Base-by-base conservation (phyloP, 2,113 vertebrate genomes). In the Thunnus maccoyii region DNA sequence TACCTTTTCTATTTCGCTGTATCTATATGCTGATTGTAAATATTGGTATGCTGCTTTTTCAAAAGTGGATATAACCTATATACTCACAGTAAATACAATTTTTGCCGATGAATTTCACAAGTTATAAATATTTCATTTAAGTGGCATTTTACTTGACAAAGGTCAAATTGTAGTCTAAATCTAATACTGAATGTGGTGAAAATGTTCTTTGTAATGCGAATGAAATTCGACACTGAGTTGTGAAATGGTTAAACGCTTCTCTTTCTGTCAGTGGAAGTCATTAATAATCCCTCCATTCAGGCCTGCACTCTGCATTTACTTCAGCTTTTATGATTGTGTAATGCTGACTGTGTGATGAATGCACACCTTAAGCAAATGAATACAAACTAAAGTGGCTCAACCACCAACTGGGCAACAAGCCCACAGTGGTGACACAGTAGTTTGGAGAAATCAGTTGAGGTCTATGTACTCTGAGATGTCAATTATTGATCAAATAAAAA, bases 401-500 rank as follows among this genome's bases (percentile, higher is more conserved):
- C 70, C 81, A 83, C 72, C 25, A 20, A 14, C 56, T 82, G 87
- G 93, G 93, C 91, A 84, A 5, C 0, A 2, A 4, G 92, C 94
- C 93, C 64, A 50, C 69, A 48, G 57, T 72, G 0, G 66, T 95
- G 95, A 96, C 94, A 94, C 84, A 90, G 93, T 93, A 88, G 10
- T 46, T 82, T 87, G 71, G 47, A 64, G 51, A 64, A 80, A 86
- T 79, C 72, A 75, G 68, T 77, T 50, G 36, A 79, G 69, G 57
- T 84, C 62, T 81, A 52, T 60, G 84, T 64, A 85, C 84, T 83
- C 74, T 22, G 50, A 64, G 27, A 79, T 67, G 91, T 94, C 88
- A 95, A 93, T 95, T 90, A 95, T 90, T 95, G 89, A 93, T 93
- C 61, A 87, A 84, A 76, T 44, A 75, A 85, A 88, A 82, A 70